Evolutionary conservation across 2,113 vertebrate species (phyloP).

Genomic region (Falcunculus frontatus): DNA sequence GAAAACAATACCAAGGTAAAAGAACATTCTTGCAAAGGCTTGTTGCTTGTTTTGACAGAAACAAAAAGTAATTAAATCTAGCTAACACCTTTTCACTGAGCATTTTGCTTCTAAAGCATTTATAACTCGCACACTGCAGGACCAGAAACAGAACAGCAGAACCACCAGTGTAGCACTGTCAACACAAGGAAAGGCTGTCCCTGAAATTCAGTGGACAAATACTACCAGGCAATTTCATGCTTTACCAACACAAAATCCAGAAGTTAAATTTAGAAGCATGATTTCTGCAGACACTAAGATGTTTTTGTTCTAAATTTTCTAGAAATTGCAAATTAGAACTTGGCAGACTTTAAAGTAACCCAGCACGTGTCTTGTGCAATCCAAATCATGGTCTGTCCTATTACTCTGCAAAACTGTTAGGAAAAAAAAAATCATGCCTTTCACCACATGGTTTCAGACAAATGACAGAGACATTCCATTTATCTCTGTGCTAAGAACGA

Average conservation of each 20-base stretch:
- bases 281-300: slow-evolving; percentile 28
- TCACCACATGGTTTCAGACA: slow-evolving; percentile 41
- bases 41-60: neutral
- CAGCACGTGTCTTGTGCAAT: slow-evolving; percentile 14
- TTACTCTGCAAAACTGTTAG: slow-evolving; percentile 23
- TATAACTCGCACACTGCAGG: neutral
- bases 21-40: neutral
- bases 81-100: neutral
- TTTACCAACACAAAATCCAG: neutral
- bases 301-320: slow-evolving; percentile 31
- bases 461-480: slow-evolving; percentile 3
- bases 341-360: slow-evolving; percentile 40
- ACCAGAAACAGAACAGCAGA: neutral
- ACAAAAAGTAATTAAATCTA: neutral
- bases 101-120: neutral
- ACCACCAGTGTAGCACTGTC: neutral
- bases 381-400: neutral
- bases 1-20: neutral
- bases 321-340: slow-evolving; percentile 28
- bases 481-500: neutral
- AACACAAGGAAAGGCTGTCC: neutral
- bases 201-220: neutral
- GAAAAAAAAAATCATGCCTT: slow-evolving; percentile 1
- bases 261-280: slow-evolving; percentile 35
- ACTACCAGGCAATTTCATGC: neutral